Evolutionary conservation across 2,797 vertebrate species (phyloP).

Genomic region (Sebastes steindachneri): DNA sequence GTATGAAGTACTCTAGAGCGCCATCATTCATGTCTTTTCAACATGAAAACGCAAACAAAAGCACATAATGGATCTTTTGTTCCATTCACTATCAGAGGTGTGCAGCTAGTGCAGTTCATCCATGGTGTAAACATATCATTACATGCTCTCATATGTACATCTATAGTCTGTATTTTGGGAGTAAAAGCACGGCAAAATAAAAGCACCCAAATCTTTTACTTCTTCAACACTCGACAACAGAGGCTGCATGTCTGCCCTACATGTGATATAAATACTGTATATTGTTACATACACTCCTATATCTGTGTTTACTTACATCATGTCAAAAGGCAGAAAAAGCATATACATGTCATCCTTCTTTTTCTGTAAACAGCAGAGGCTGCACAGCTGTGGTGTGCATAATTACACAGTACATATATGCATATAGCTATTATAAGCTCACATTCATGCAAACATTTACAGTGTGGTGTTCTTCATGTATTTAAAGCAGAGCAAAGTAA

Average conservation of each 20-base stretch:
- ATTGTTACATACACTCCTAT: not conserved
- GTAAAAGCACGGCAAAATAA: not conserved
- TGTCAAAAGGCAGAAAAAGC: not conserved
- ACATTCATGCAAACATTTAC: not conserved
- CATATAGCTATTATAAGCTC: not conserved
- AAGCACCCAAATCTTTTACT: not conserved
- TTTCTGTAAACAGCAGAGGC: not conserved
- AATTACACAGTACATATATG: slow-evolving; percentile 3
- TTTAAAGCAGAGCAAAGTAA: not conserved
- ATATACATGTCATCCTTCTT: not conserved
- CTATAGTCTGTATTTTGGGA: not conserved
- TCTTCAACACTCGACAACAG: not conserved
- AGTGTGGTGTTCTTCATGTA: not conserved
- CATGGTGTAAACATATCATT: not conserved
- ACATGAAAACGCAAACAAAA: not conserved
- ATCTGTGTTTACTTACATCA: not conserved
- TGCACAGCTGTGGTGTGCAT: not conserved
- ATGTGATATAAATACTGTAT: not conserved
- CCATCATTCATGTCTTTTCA: not conserved
- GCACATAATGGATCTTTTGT: not conserved
- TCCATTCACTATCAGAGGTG: not conserved
- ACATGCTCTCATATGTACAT: not conserved
- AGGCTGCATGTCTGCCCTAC: not conserved
- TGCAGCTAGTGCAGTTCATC: not conserved
- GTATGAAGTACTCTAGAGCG: not conserved